phyloP scores from a whole-genome alignment of 2,113 vertebrate genomes.

The Cricetomys ansorgei region DNA sequence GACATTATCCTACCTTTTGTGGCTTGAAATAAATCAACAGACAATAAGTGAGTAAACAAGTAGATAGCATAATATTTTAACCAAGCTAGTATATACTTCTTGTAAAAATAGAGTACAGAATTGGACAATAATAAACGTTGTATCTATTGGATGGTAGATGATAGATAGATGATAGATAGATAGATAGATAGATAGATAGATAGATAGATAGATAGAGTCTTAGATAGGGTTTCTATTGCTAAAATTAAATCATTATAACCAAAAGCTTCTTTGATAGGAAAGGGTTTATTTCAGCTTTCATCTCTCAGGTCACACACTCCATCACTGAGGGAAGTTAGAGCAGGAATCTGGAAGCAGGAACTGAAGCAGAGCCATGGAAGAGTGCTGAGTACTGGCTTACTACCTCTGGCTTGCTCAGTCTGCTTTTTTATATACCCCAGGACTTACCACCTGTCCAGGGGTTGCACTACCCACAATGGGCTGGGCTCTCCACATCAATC shows the following conservation, averaged over 20 bases:
- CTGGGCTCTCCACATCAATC: not conserved
- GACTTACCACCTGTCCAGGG: not conserved
- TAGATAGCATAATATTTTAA: conserved; percentile 27
- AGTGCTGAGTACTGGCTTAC: not conserved
- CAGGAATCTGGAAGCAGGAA: not conserved
- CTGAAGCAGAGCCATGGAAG: not conserved
- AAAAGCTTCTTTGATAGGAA: not conserved
- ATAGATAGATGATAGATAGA: not conserved
- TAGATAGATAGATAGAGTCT: not conserved
- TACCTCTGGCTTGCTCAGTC: not conserved
- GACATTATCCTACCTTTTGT: not conserved
- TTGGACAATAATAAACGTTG: not conserved
- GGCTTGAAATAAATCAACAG: conserved; percentile 22
- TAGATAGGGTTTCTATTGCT: not conserved
- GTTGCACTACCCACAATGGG: not conserved
- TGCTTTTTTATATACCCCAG: not conserved
- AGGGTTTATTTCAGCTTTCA: not conserved
- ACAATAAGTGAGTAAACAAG: conserved; percentile 1
- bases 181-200: not conserved
- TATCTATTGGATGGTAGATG: too few species aligned
- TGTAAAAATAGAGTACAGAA: not conserved
- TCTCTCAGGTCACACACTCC: not conserved
- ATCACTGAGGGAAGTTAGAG: not conserved
- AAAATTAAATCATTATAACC: not conserved
- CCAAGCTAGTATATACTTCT: conserved; percentile 7